Conservation (phyloP, 2,888 invertebrate genomes). For the Hydroisotoma schaefferi region DNA sequence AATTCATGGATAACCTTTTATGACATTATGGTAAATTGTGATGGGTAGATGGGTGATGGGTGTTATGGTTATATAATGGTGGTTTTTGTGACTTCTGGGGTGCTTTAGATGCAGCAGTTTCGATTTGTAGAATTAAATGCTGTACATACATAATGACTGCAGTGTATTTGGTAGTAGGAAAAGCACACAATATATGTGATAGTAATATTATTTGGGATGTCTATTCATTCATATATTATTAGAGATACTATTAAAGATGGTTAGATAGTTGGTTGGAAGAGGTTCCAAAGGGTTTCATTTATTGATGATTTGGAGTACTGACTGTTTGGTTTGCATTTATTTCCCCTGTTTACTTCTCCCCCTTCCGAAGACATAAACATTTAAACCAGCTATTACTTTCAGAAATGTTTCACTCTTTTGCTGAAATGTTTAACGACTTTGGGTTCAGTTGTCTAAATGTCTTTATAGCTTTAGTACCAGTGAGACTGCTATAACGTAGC, state of each 20-base stretch:
- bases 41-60: background rate
- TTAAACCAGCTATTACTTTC: constrained; percentile 3
- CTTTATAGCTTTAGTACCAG: background rate
- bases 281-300: constrained; percentile 6
- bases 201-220: no score
- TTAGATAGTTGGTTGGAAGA: background rate
- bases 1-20: constrained; percentile 4
- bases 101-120: no score
- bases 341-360: constrained; percentile 9
- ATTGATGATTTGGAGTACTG: background rate
- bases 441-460: no score
- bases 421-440: background rate
- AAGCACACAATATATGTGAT: no score
- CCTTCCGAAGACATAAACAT: constrained; percentile 12
- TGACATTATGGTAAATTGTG: background rate
- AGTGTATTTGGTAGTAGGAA: no score
- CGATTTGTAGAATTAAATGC: no score
- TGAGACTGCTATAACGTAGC: no score
- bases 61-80: background rate
- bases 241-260: no score
- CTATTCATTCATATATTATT: no score
- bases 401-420: constrained; percentile 11
- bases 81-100: background rate
- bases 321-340: constrained; percentile 16
- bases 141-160: no score